A percentile compares a stretch with the other conserved stretches of the same genome.
Evolutionary conservation across 1,140 invertebrate species (phyloP).

Genomic region (Psilanteris sp.): DNA sequence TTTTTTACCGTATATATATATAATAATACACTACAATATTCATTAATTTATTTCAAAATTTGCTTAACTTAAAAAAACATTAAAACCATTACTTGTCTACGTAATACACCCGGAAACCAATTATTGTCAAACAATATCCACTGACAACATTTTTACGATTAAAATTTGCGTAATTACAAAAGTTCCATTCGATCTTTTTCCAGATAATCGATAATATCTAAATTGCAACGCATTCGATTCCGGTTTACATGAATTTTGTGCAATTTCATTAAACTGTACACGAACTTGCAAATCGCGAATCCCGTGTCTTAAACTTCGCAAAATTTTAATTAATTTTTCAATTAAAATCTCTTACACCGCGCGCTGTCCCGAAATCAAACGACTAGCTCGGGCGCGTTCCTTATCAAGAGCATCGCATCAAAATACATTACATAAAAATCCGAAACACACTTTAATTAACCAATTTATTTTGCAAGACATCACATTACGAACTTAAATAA

Average conservation of each 20-base stretch:
- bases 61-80: no score
- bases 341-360: constrained; percentile 21
- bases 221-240: constrained; percentile 18
- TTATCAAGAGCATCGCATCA: constrained; percentile 26
- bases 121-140: no score
- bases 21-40: no score
- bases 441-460: constrained; percentile 25
- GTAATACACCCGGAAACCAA: no score
- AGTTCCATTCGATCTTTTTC: constrained; percentile 9
- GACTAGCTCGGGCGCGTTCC: constrained; percentile 3
- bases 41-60: no score
- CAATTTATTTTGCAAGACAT: constrained; percentile 30
- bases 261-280: constrained; percentile 27
- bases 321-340: constrained; percentile 41
- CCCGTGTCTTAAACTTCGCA: constrained; percentile 25
- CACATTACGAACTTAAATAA: constrained; percentile 21
- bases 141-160: no score
- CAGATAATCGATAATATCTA: constrained; percentile 36
- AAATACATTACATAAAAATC: constrained; percentile 18
- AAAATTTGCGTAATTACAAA: constrained; percentile 1
- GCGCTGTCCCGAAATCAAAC: constrained; percentile 23
- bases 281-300: constrained; percentile 29
- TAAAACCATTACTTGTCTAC: no score
- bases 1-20: no score
- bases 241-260: constrained; percentile 22